Evolutionary conservation across 2,113 vertebrate species (phyloP), one percentile per base, ranked within the genome.

Genomic region (Chascanopsetta lugubris): DNA sequence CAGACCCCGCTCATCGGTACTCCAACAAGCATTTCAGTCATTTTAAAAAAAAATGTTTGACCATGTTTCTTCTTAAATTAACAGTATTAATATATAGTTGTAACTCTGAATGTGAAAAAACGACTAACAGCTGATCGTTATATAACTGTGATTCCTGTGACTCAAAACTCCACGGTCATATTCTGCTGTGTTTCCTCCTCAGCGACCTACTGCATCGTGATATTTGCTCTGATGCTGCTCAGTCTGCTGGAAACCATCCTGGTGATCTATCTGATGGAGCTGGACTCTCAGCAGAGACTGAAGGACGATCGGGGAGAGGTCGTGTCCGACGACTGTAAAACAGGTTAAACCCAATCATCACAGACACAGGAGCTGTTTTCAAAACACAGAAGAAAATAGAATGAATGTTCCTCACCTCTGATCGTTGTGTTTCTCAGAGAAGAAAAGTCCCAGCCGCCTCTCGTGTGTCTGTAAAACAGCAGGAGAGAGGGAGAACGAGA

Each of bases 161-260:
- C n/a, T n/a, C n/a, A n/a, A n/a, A n/a, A n/a, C n/a, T n/a, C n/a
- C n/a, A n/a, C n/a, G n/a, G n/a, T n/a, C n/a, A n/a, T n/a, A n/a
- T n/a, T n/a, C n/a, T n/a, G n/a, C n/a, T n/a, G 2, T 72, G 4
- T 69, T 61, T 59, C 0, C 0, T 66, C 17, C 22, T 57, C 69
- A 89, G 89, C 86, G 0, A 86, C 81, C 42, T 87, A 85, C 83
- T 87, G 84, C 82, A 88, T 87, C 27, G 92, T 92, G 61, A 92
- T 93, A 53, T 93, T 94, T 80, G 87, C 85, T 40, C 68, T 93
- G 69, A 92, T 94, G 92, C 82, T 93, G 75, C 76, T 91, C 82
- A 93, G 91, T 42, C 84, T 90, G 24, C 61, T 94, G 12, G 93
- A 93, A 77, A 91, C 90, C 0, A 89, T 92, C 42, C 50, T 93